Percentiles rank a stretch among this genome's conserved stretches.
phyloP scores from a whole-genome alignment of 2,888 invertebrate genomes.

The Ormyrus labotus region DNA sequence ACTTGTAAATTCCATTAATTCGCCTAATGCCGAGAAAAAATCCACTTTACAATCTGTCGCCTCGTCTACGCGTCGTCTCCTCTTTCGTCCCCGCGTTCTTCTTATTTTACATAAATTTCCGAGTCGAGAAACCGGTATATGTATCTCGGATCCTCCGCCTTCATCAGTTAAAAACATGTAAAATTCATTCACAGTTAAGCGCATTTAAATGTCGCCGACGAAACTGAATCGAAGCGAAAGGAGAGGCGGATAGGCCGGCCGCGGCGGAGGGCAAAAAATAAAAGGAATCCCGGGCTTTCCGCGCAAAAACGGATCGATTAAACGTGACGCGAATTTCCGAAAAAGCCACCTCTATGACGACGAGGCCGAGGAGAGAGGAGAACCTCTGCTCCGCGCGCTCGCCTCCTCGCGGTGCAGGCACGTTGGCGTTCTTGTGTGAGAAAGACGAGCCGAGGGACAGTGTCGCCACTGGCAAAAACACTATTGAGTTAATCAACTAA shows the following conservation, averaged over 20 bases:
- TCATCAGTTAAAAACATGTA: conserved; percentile 52
- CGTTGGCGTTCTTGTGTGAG: conserved; percentile 58
- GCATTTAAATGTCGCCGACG: conserved; percentile 51
- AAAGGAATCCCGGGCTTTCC: neutral
- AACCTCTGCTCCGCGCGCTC: conserved; percentile 39
- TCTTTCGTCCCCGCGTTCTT: conserved; percentile 9
- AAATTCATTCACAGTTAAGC: conserved; percentile 55
- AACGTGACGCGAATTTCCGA: conserved; percentile 50
- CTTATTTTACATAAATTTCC: conserved; percentile 46
- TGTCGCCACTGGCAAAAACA: conserved; percentile 72
- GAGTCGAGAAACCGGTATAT: conserved; percentile 50
- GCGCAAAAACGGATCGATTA: conserved; percentile 55
- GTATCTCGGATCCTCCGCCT: conserved; percentile 14
- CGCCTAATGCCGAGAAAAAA: conserved; percentile 28
- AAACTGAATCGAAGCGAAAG: conserved; percentile 7
- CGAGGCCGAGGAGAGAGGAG: conserved; percentile 6
- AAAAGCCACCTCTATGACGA: conserved; percentile 27
- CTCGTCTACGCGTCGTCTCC: conserved; percentile 18
- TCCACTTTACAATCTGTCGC: conserved; percentile 32
- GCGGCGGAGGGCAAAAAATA: neutral
- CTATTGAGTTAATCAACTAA: conserved; percentile 76
- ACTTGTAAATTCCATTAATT: conserved; percentile 52
- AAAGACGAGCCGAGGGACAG: conserved; percentile 57
- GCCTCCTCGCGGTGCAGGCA: neutral
- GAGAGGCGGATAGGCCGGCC: neutral